phyloP scores from a whole-genome alignment of 2,888 invertebrate genomes.

The Ferdinandea cuprea region DNA sequence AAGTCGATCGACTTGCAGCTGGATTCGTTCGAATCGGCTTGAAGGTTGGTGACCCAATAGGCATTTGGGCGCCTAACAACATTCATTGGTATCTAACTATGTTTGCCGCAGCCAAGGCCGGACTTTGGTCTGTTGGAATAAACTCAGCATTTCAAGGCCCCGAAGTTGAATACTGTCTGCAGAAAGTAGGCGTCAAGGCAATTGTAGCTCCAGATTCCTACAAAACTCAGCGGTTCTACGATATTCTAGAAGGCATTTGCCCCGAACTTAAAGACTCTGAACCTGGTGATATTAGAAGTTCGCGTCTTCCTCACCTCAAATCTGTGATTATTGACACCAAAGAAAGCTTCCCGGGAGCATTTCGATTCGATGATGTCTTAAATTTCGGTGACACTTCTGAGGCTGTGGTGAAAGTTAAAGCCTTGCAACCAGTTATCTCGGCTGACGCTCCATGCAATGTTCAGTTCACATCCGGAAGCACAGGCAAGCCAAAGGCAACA shows the following conservation, averaged over 20 bases:
- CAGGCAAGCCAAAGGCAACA: constrained; percentile 90
- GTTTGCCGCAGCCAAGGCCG: constrained; percentile 88
- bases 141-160: constrained; percentile 89
- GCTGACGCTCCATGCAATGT: constrained; percentile 90
- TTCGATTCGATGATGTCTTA: constrained; percentile 83
- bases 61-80: constrained; percentile 91
- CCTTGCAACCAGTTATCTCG: constrained; percentile 84
- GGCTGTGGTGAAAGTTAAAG: constrained; percentile 75
- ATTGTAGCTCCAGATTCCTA: constrained; percentile 87
- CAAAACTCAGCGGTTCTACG: constrained; percentile 87
- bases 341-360: constrained; percentile 82
- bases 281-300: constrained; percentile 83
- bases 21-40: constrained; percentile 89
- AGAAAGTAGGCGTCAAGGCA: constrained; percentile 88
- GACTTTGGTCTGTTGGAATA: constrained; percentile 89
- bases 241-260: constrained; percentile 85
- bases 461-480: constrained; percentile 93
- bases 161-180: constrained; percentile 89
- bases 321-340: constrained; percentile 85
- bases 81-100: constrained; percentile 90
- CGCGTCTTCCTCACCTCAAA: constrained; percentile 84
- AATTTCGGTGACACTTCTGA: constrained; percentile 75
- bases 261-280: constrained; percentile 84
- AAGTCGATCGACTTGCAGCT: constrained; percentile 87
- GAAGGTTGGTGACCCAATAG: constrained; percentile 88